Percentiles rank a stretch among this genome's conserved stretches.
Evolutionary conservation across 2,888 invertebrate species (phyloP).

Genomic region (Lepidocyrtoides sp.): DNA sequence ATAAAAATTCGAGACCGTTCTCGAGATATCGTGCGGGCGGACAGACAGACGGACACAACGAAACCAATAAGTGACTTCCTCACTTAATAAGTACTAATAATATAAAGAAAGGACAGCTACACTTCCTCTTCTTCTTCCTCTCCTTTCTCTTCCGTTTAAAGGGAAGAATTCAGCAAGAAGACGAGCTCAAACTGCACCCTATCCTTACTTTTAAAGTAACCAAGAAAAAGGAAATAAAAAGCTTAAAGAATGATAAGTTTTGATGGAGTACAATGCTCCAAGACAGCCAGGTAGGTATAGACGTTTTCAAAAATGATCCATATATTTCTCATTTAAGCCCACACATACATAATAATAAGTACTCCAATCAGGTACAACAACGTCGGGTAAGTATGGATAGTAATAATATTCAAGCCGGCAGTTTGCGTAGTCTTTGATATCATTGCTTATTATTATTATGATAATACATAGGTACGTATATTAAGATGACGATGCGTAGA

Average conservation of each 20-base stretch:
- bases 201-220: no score
- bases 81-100: background rate
- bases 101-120: constrained; percentile 23
- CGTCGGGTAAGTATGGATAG: background rate
- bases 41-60: no score
- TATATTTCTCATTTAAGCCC: constrained; percentile 46
- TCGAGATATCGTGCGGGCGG: no score
- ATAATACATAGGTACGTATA: background rate
- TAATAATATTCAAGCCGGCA: background rate
- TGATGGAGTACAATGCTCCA: no score
- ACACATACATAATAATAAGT: background rate
- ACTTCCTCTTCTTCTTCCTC: constrained; percentile 1
- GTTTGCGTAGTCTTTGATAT: constrained; percentile 24
- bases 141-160: background rate
- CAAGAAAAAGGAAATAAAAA: no score
- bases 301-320: constrained; percentile 34
- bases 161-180: background rate
- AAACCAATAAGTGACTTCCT: no score
- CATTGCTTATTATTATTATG: constrained; percentile 10
- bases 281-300: no score
- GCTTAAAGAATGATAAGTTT: no score
- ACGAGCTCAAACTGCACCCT: no score
- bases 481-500: constrained; percentile 26
- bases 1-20: no score
- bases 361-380: constrained; percentile 23